A percentile compares a stretch with the other conserved stretches of the same genome.
Conservation (phyloP, 2,113 vertebrate species). For the Xyrauchen texanus region DNA sequence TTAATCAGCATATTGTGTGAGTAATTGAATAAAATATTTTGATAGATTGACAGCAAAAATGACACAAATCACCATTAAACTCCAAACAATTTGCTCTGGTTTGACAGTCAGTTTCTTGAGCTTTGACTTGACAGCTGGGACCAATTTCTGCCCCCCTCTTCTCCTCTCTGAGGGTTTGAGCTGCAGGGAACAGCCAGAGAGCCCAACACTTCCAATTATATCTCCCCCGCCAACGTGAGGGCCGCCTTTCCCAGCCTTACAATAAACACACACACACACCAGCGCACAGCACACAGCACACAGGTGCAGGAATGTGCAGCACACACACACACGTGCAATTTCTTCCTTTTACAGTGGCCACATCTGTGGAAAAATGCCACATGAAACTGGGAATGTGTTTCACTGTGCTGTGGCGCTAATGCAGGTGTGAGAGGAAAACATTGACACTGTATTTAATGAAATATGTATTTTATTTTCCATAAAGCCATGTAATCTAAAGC, state of each 20-base stretch:
- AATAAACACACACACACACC: conserved; percentile 22
- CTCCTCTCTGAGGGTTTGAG: neutral
- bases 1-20: too few species aligned
- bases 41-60: neutral
- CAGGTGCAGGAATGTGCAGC: conserved; percentile 15
- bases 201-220: conserved; percentile 25
- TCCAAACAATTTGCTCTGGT: neutral
- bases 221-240: neutral
- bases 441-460: neutral
- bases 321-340: conserved; percentile 26
- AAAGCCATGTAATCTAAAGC: neutral
- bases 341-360: conserved; percentile 34
- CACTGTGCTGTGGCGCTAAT: neutral
- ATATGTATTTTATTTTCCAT: too few species aligned
- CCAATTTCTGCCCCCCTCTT: neutral
- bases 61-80: neutral
- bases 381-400: conserved; percentile 26
- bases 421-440: conserved; percentile 35
- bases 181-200: conserved; percentile 17
- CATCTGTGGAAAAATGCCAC: conserved; percentile 42
- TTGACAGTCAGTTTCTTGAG: conserved; percentile 2
- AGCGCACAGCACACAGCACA: too few species aligned
- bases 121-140: conserved; percentile 33
- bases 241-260: neutral
- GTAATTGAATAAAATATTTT: too few species aligned